These are phyloP conservation scores for Parapristionchus giblindavisi DNA, from an alignment of 2,888 invertebrate genomes.

Conservation along the genomic window DNA sequence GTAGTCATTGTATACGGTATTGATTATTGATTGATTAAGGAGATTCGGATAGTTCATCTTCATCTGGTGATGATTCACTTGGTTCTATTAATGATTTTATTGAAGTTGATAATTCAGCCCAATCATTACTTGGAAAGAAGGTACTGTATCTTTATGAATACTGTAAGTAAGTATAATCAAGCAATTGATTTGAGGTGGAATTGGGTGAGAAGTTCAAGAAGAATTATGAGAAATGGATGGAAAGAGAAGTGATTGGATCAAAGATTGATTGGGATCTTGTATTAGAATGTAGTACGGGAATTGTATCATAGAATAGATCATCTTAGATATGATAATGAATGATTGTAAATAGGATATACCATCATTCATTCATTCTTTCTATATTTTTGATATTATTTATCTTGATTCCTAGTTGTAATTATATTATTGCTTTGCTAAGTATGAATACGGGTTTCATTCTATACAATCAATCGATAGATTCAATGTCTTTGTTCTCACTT, in stretches of 20 bases:
- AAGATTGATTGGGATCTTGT: conserved; percentile 76
- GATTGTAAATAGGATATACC: no score
- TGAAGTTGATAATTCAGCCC: conserved; percentile 56
- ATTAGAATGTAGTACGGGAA: conserved; percentile 46
- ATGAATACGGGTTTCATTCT: no score
- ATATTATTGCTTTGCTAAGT: no score
- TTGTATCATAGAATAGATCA: conserved; percentile 22
- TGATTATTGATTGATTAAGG: not conserved
- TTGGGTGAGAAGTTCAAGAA: conserved; percentile 64
- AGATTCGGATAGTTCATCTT: not conserved
- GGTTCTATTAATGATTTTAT: conserved; percentile 52
- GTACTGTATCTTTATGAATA: not conserved
- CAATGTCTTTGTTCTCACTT: no score
- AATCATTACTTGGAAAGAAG: conserved; percentile 50
- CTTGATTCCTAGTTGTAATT: no score
- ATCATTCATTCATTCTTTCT: no score
- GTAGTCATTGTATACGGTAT: not conserved
- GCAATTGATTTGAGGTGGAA: conserved; percentile 9
- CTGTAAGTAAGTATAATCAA: not conserved
- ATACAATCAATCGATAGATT: no score
- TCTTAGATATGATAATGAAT: no score
- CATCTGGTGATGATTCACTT: not conserved
- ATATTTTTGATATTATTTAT: no score
- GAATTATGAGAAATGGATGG: conserved; percentile 89
- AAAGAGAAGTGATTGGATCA: conserved; percentile 89